Percentiles rank a stretch among this genome's conserved stretches.
phyloP scores from a whole-genome alignment of 2,888 invertebrate genomes.

The Mimachlamys varia region DNA sequence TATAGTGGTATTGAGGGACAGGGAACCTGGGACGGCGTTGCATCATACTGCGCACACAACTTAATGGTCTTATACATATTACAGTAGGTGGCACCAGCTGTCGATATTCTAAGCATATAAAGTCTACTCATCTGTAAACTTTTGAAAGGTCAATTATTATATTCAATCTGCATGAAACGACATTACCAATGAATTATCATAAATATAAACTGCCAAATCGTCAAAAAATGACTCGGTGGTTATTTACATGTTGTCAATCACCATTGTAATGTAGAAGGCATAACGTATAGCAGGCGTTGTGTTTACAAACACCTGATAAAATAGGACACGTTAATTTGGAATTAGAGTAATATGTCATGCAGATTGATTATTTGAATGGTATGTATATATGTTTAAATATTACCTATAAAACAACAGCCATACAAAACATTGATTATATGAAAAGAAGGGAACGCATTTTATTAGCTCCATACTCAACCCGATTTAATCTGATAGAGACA shows the following conservation, averaged over 20 bases:
- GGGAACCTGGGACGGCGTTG: not conserved
- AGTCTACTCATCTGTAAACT: not conserved
- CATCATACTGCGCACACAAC: not conserved
- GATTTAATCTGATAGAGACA: not conserved
- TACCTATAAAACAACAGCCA: not conserved
- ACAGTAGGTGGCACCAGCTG: not conserved
- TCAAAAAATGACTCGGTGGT: not conserved
- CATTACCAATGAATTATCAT: no score
- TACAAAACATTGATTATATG: not conserved
- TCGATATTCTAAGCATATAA: not conserved
- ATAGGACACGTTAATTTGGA: no score
- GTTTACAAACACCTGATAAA: not conserved
- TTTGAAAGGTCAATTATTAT: not conserved
- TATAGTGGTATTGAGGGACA: not conserved
- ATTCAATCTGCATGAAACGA: not conserved
- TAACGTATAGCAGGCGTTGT: not conserved
- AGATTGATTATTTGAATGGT: no score
- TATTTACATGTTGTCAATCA: not conserved
- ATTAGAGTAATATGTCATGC: no score
- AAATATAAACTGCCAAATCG: not conserved
- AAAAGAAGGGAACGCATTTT: not conserved
- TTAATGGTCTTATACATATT: not conserved
- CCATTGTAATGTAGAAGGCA: not conserved
- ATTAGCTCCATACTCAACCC: slow-evolving; percentile 12
- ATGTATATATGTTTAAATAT: not conserved